phyloP scores from a whole-genome alignment of 2,797 vertebrate species.

The Semotilus atromaculatus region DNA sequence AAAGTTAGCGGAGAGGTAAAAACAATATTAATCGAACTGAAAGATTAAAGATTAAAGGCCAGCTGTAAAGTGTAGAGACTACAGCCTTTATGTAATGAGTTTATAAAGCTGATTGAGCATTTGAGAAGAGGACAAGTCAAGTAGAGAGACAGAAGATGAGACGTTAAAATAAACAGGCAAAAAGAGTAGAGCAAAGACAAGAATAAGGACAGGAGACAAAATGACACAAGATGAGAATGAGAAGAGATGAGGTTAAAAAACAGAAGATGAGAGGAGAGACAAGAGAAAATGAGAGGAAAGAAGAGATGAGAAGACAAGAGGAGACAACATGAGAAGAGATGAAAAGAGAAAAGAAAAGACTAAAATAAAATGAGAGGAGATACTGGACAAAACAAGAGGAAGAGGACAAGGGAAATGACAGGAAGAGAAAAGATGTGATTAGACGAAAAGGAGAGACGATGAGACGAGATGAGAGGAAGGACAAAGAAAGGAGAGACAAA shows the following conservation, averaged over 20 bases:
- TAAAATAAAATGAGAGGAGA: neutral
- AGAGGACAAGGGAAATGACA: neutral
- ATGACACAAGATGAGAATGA: neutral
- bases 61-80: neutral
- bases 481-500: neutral
- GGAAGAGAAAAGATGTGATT: neutral
- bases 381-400: neutral
- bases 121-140: neutral
- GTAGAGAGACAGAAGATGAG: neutral
- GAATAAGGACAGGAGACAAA: neutral
- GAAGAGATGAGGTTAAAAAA: neutral
- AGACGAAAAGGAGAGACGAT: neutral
- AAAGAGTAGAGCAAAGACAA: neutral
- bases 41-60: neutral
- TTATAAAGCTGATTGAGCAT: neutral
- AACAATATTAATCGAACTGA: neutral
- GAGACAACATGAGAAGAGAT: neutral
- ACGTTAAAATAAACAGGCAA: neutral
- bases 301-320: neutral
- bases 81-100: neutral
- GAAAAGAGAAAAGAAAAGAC: slow-evolving; percentile 7
- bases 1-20: slow-evolving; percentile 26
- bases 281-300: neutral
- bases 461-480: slow-evolving; percentile 38
- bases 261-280: slow-evolving; percentile 5